Percentiles rank a stretch among this genome's conserved stretches.
Evolutionary conservation across 2,797 vertebrate genomes (phyloP).

Genomic region (Alauda arvensis): DNA sequence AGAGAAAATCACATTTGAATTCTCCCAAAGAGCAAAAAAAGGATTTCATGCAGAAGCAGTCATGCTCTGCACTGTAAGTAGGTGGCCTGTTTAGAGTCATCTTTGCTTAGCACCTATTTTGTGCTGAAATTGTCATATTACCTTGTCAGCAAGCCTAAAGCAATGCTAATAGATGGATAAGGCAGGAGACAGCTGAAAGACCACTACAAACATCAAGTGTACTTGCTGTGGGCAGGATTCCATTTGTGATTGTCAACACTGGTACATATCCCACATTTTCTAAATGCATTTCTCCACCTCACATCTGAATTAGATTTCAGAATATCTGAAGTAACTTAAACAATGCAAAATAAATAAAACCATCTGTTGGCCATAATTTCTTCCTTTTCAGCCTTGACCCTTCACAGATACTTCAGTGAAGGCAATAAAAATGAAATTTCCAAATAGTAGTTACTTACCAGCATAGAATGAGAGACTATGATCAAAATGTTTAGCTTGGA

Average conservation of each 20-base stretch:
- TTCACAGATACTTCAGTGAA: neutral
- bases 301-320: conserved; percentile 42
- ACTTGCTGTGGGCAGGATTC: conserved; percentile 37
- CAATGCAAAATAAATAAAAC: conserved; percentile 28
- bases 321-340: conserved; percentile 28
- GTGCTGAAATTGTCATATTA: conserved; percentile 27
- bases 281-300: conserved; percentile 7
- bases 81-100: neutral
- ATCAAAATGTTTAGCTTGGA: neutral
- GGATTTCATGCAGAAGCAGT: conserved; percentile 43
- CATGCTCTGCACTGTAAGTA: neutral
- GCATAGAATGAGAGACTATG: neutral
- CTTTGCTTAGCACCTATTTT: conserved; percentile 47
- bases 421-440: neutral
- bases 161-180: conserved; percentile 15
- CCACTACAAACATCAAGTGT: neutral
- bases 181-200: conserved; percentile 26
- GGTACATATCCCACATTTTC: neutral
- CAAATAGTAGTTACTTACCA: neutral
- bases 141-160: conserved; percentile 50
- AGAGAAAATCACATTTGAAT: conserved; percentile 45
- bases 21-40: conserved; percentile 28
- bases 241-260: conserved; percentile 36
- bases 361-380: conserved; percentile 9
- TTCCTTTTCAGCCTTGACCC: neutral